phyloP scores from a whole-genome alignment of 2,888 invertebrate genomes.

The Drosophila cyrtoloma region DNA sequence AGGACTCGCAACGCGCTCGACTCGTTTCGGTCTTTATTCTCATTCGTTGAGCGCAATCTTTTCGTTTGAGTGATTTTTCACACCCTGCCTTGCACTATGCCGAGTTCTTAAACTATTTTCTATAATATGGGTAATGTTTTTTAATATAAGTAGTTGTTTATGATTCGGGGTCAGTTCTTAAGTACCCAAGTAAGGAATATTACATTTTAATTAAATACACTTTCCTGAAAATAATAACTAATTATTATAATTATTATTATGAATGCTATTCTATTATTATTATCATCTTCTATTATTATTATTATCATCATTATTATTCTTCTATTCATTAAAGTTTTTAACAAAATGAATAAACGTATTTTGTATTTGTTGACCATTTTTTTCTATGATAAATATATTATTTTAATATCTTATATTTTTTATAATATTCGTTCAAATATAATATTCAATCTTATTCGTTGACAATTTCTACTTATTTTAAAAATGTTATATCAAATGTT shows the following conservation, averaged over 20 bases:
- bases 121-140: not conserved
- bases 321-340: too few species aligned
- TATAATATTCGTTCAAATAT: not conserved
- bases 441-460: not conserved
- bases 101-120: not conserved
- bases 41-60: slow-evolving; percentile 28
- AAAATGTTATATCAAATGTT: not conserved
- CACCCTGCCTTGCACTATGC: slow-evolving; percentile 4
- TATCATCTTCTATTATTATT: not conserved
- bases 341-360: too few species aligned
- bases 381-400: not conserved
- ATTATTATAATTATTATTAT: not conserved
- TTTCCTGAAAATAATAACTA: not conserved
- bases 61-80: slow-evolving; percentile 41
- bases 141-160: not conserved
- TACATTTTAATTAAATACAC: not conserved
- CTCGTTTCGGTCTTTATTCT: slow-evolving; percentile 30
- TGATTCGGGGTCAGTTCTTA: too few species aligned
- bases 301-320: not conserved
- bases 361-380: not conserved
- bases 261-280: not conserved
- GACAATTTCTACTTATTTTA: not conserved
- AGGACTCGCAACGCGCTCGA: slow-evolving; percentile 35
- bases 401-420: not conserved
- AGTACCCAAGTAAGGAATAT: too few species aligned